Evolutionary conservation across 2,113 vertebrate species (phyloP).

Genomic region (Oryzias woworae): DNA sequence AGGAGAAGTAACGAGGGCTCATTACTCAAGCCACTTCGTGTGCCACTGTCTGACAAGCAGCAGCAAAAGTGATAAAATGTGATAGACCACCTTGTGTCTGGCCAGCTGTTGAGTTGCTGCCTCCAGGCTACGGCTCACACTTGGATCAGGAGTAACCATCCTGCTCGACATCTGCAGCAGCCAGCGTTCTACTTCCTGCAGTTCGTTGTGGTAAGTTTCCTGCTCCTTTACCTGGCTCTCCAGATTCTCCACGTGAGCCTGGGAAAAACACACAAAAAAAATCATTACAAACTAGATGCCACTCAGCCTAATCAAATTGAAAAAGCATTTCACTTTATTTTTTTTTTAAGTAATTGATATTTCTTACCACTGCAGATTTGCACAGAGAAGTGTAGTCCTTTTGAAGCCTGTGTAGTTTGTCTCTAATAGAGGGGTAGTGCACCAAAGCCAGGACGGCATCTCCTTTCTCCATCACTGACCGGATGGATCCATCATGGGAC

Average conservation of each 20-base stretch:
- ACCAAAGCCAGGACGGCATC: conserved; percentile 83
- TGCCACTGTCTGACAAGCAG: not conserved
- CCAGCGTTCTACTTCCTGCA: conserved; percentile 96
- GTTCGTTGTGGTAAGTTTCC: conserved; percentile 88
- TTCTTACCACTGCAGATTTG: conserved; percentile 79
- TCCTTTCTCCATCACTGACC: conserved; percentile 89
- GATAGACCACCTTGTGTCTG: conserved; percentile 88
- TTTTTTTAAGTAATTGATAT: not conserved
- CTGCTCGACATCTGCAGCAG: conserved; percentile 94
- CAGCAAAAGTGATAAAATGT: conserved; percentile 4
- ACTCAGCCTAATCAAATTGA: not conserved
- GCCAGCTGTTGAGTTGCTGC: conserved; percentile 92
- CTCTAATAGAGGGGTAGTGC: conserved; percentile 80
- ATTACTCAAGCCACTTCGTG: not conserved
- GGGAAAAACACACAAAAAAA: conserved; percentile 15
- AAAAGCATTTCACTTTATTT: not conserved
- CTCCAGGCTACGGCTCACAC: conserved; percentile 84
- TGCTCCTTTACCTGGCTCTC: conserved; percentile 89
- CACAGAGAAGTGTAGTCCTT: conserved; percentile 85
- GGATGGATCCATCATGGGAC: conserved; percentile 87
- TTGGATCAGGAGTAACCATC: conserved; percentile 87
- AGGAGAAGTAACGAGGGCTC: conserved; percentile 1
- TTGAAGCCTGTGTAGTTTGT: conserved; percentile 83
- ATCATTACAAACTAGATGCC: not conserved
- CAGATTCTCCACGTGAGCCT: conserved; percentile 83